Base-by-base conservation (phyloP, 2,113 vertebrate genomes). In the Perca fluviatilis region DNA sequence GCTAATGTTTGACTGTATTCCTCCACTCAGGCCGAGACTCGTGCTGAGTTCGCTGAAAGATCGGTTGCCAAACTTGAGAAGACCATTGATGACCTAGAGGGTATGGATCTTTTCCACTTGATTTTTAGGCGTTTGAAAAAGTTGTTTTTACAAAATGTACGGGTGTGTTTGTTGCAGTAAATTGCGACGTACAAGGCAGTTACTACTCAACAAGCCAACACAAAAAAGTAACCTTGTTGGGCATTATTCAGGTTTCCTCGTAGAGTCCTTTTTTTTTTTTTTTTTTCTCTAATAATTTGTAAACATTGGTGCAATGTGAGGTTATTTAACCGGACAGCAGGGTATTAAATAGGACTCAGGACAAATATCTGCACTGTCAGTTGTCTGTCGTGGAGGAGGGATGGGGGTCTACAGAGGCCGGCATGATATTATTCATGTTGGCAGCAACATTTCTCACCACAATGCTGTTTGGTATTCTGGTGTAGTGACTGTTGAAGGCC, bases 41-140 rank as follows among this genome's bases (percentile, higher is more conserved):
- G 98, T 91, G 98, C 98, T 89, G 98, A 99, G 88, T 99, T 99
- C 68, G 97, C 98, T 49, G 98, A 99, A 96, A 98, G 97, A 93
- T 97, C 98, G 84, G 98, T 99, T 82, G 97, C 98, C 94, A 99
- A 99, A 91, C 96, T 99, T 93, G 98, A 99, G 96, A 99, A 99
- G 95, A 97, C 97, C 94, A 98, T 99, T 75, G 98, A 99, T 90
- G 98, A 99, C 94, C 94, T 99, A 92, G 98, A 99, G 96, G 98
- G 98, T 99, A 98, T 71, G 98, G 57, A 25, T 74, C 84, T 79
- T 77, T 91, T 85, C 61, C 46, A 25, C 64, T 84, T 84, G 5
- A 36, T 58, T 56, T 83, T 63, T 25, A 25, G 1, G 11, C 15
- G 33, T 33, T 77, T 5, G 13, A n/a, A 50, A 15, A 46, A n/a